Evolutionary conservation across 2,113 vertebrate genomes (phyloP), one percentile per base, ranked within the genome.

Genomic region (Pelusios castaneus): DNA sequence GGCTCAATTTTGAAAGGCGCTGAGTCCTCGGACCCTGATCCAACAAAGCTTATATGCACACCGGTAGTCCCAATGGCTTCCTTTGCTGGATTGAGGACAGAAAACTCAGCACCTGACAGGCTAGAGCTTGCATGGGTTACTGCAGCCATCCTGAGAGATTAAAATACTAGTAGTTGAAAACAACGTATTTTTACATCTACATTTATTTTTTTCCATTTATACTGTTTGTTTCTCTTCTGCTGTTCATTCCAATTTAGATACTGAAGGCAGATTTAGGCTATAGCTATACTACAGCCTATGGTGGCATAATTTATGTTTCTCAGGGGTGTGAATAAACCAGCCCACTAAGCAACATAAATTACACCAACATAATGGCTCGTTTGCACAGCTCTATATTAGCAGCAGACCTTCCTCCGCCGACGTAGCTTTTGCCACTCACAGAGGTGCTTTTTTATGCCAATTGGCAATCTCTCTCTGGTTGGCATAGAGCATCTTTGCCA

Each of bases 1-100:
- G 89, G 55, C 9, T n/a, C 45, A 78, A 78, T 38, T 22, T 49
- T 41, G 51, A 31, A 31, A 14, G 34, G 3, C 3, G 31, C 60
- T 21, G 76, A 5, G 24, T 1, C n/a, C n/a, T 6, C 76, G 4
- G 67, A 77, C 0, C 2, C 31, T 45, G 79, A 63, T 10, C 2
- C 34, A n/a, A 76, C 34, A 22, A 38, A 0, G 10, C 21, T 9
- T 22, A 29, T 63, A 8, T 31, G n/a, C 45, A 19, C 52, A 70
- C 8, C n/a, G 10, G 21, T 5, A 38, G 63, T 45, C 41, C 73
- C 24, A 76, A 13, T 16, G 41, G 13, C 41, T 45, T 45, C 73
- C 43, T 4, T 4, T 76, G 22, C 41, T 45, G 12, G 41, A 45
- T 27, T 2, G 24, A 45, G 38, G 73, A 6, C 73, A 27, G 24